Evolutionary conservation across 2,797 vertebrate species (phyloP).

Genomic region (Tadarida brasiliensis): DNA sequence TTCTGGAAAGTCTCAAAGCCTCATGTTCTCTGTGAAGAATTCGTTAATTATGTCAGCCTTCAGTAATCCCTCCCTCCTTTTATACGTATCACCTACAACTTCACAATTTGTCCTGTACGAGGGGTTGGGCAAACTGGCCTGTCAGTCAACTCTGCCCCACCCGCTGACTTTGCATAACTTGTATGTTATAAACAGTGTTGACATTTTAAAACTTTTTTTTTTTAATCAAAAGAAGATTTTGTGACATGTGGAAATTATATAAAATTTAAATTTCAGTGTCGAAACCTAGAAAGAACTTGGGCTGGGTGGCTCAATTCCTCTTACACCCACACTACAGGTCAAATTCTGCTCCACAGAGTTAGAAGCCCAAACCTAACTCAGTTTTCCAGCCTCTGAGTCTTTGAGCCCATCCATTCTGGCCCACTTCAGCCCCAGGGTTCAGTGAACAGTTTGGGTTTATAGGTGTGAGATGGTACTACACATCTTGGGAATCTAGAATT

Average conservation of each 20-base stretch:
- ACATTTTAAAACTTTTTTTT: background rate
- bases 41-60: background rate
- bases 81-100: background rate
- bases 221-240: background rate
- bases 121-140: background rate
- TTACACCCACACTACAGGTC: background rate
- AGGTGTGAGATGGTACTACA: background rate
- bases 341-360: background rate
- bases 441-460: background rate
- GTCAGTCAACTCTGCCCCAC: background rate
- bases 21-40: background rate
- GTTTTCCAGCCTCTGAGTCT: slow-evolving; percentile 1
- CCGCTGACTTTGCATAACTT: background rate
- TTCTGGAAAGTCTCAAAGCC: background rate
- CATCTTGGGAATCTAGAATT: background rate
- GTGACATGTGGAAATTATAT: background rate
- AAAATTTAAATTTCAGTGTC: slow-evolving; percentile 16
- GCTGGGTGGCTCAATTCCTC: background rate
- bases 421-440: background rate
- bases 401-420: background rate
- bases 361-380: background rate
- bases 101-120: background rate
- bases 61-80: background rate
- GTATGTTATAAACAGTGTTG: background rate
- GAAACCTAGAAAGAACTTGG: background rate